Base-by-base conservation (phyloP, 1,140 invertebrate species). In the Brachionus manjavacas region DNA sequence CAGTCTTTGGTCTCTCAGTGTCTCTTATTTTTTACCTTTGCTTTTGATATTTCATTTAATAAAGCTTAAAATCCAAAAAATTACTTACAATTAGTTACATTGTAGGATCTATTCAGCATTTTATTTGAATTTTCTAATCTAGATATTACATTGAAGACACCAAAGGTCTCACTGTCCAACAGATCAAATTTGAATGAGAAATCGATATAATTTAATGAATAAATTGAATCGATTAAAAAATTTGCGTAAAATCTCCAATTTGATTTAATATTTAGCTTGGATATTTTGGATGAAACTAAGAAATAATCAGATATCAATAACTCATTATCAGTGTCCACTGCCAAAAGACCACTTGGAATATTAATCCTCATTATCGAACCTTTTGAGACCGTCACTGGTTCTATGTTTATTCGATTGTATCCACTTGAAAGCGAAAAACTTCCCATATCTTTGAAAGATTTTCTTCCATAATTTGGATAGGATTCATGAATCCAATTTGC, bases 211-310 rank as follows among this genome's bases (percentile, higher is more conserved):
- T 23, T 60, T 20, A 60, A 60, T 8, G 4, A 60, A 60, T 60
- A 23, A 20, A 20, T 60, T 60, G 52, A 60, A 60, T 60, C 52
- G 9, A 70, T 70, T 16, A 70, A 70, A 70, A 39, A 31, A 70
- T 70, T 70, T 14, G 35, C 25, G 31, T 70, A 70, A 70, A 70
- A 70, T 70, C 66, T 70, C 66, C 66, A 39, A 70, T 70, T 70
- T 31, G 66, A 70, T n/a, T 31, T 70, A 11, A 35, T 20, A 35
- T 70, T 70, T 11, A 70, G 11, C 23, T 70, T 70, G n/a, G 25
- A 70, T 6, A 39, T 14, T 16, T 70, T 70, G 28, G 11, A 7
- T 35, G 66, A 70, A 11, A 4, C 14, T 1, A 70, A 35, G 3
- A 23, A 70, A 28, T 31, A 70, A 39, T 70, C 66, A 23, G 66